A percentile compares a stretch with the other conserved stretches of the same genome.
Conservation (phyloP, 1,140 invertebrate species). For the Apis mellifera region DNA sequence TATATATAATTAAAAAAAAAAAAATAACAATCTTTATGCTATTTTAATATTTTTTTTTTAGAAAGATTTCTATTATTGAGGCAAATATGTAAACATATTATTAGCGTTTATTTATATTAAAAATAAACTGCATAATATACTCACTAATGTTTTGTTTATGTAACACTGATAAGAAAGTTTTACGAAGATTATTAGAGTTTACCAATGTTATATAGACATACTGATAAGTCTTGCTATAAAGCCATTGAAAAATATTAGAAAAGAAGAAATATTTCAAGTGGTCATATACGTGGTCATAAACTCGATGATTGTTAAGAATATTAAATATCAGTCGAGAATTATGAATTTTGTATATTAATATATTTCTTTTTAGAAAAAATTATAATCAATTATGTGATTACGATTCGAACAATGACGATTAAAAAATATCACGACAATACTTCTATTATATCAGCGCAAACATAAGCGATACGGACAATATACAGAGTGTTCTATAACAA, state of each 20-base stretch:
- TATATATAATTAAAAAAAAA: too few relatives aligned
- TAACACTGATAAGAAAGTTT: slow-evolving; percentile 35
- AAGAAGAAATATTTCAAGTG: background rate
- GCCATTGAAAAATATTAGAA: too few relatives aligned
- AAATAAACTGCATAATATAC: background rate
- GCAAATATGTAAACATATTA: background rate
- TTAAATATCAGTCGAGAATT: background rate
- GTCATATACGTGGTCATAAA: background rate
- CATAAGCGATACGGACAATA: too few relatives aligned
- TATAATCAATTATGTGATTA: too few relatives aligned
- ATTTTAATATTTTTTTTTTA: too few relatives aligned
- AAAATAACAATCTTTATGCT: too few relatives aligned
- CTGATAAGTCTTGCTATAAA: slow-evolving; percentile 46
- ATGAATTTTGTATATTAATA: background rate
- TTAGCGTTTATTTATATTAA: slow-evolving; percentile 19
- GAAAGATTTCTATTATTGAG: background rate
- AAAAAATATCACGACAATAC: too few relatives aligned
- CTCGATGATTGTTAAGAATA: background rate
- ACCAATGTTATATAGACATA: slow-evolving; percentile 47
- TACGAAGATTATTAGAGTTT: slow-evolving; percentile 43
- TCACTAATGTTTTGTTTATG: slow-evolving; percentile 43
- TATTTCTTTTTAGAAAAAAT: too few relatives aligned
- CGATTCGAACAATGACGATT: too few relatives aligned
- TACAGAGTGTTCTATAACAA: too few relatives aligned
- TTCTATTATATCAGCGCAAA: too few relatives aligned